Percentiles rank a stretch among this genome's conserved stretches.
Conservation (phyloP, 2,113 vertebrate genomes). For the Syngnathus scovelli region DNA sequence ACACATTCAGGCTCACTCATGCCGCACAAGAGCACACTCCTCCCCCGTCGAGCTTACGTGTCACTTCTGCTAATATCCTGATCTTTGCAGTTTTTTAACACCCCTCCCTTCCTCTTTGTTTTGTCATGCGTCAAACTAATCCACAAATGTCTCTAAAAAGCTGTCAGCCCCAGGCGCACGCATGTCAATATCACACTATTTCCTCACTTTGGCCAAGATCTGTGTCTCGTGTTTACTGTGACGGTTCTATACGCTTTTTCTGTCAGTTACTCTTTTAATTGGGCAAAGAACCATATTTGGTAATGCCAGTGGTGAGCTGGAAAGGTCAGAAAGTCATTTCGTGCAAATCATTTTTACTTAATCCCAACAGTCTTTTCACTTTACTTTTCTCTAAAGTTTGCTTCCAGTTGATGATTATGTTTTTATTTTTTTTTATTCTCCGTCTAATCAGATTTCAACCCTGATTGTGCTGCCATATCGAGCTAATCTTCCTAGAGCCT, state of each 20-base stretch:
- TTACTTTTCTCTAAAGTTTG: background rate
- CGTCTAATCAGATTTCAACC: background rate
- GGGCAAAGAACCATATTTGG: background rate
- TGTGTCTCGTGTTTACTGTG: background rate
- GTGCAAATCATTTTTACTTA: background rate
- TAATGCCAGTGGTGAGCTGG: background rate
- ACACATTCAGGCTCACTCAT: constrained; percentile 12
- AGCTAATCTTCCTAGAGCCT: background rate
- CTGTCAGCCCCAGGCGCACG: background rate
- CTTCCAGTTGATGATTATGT: too few relatives aligned
- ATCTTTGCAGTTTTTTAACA: constrained; percentile 30
- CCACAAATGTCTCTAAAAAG: constrained; percentile 7
- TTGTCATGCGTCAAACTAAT: constrained; percentile 5
- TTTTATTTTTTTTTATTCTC: background rate
- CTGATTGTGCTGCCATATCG: background rate
- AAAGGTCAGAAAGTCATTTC: background rate
- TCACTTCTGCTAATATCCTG: constrained; percentile 28
- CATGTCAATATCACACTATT: background rate
- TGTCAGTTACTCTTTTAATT: background rate
- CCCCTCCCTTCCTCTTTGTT: constrained; percentile 6
- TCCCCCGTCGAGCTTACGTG: constrained; percentile 17
- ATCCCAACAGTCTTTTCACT: background rate
- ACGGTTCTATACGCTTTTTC: background rate
- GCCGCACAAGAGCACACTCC: constrained; percentile 7
- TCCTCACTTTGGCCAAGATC: background rate